Conservation (phyloP, 2,113 vertebrate genomes). For the Crotalus horridus region DNA sequence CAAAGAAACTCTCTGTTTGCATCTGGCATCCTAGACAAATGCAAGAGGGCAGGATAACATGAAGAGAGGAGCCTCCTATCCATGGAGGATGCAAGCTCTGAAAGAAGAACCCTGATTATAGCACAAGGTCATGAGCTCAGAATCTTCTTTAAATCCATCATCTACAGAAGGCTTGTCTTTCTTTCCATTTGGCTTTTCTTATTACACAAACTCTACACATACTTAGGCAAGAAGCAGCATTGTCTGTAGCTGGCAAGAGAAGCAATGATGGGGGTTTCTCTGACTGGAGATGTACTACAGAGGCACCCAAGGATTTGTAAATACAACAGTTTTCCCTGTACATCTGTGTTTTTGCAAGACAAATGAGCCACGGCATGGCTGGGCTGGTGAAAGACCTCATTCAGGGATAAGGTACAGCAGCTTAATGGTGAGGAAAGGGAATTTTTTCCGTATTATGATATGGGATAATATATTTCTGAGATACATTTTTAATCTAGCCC, state of each 20-base stretch:
- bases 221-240: not conserved
- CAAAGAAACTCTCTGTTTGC: slow-evolving; percentile 62
- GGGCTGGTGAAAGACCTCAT: not conserved
- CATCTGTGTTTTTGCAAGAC: not conserved
- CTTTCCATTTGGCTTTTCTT: slow-evolving; percentile 3
- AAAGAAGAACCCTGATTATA: slow-evolving; percentile 36
- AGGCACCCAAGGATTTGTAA: not conserved
- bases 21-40: slow-evolving; percentile 47
- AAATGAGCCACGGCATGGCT: not conserved
- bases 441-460: not conserved
- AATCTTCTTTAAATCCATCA: slow-evolving; percentile 31
- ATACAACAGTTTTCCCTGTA: not conserved
- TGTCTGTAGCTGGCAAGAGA: not conserved
- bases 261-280: not conserved
- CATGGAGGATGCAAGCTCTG: slow-evolving; percentile 53
- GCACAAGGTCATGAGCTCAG: slow-evolving; percentile 27
- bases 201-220: slow-evolving; percentile 27
- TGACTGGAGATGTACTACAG: not conserved
- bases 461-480: not conserved
- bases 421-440: not conserved
- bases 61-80: slow-evolving; percentile 51
- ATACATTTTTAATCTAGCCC: not conserved
- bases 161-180: slow-evolving; percentile 12
- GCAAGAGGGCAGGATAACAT: slow-evolving; percentile 14
- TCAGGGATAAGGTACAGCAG: not conserved